phyloP scores from a whole-genome alignment of 1,140 invertebrate genomes.

The Ips typographus region DNA sequence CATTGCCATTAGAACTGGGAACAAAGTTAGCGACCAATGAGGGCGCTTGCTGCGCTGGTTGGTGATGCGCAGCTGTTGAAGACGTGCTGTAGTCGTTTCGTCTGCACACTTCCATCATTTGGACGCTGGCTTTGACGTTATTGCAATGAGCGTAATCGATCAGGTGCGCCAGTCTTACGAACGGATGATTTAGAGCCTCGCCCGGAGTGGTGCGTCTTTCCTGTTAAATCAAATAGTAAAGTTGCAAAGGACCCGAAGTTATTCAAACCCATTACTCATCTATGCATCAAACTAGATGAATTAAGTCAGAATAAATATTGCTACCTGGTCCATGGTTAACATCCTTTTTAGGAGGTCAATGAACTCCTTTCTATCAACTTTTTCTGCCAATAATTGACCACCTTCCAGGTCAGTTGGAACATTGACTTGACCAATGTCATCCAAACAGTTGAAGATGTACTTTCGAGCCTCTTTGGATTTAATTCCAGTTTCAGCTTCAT shows the following conservation, averaged over 20 bases:
- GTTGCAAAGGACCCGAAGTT: constrained; percentile 24
- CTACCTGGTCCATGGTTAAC: constrained; percentile 95
- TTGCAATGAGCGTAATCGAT: constrained; percentile 96
- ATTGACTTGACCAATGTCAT: constrained; percentile 97
- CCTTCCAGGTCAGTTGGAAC: constrained; percentile 96
- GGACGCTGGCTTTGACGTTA: constrained; percentile 91
- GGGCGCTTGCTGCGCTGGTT: constrained; percentile 64
- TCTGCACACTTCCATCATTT: constrained; percentile 88
- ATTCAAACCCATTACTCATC: background rate
- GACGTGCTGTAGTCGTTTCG: constrained; percentile 64
- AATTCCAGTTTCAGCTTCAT: constrained; percentile 95
- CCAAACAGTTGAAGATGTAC: constrained; percentile 99
- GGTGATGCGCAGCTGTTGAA: constrained; percentile 57
- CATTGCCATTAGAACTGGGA: constrained; percentile 78
- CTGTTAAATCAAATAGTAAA: constrained; percentile 52
- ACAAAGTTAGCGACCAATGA: constrained; percentile 69
- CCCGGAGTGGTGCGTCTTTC: constrained; percentile 92
- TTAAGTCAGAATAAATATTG: constrained; percentile 55
- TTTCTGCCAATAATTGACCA: constrained; percentile 91
- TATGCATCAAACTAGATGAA: background rate
- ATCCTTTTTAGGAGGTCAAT: constrained; percentile 96
- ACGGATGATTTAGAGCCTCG: constrained; percentile 93
- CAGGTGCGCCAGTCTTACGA: constrained; percentile 90
- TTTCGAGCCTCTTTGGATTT: constrained; percentile 99
- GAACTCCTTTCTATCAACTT: constrained; percentile 93